Evolutionary conservation across 2,888 invertebrate species (phyloP).

Genomic region (Clistopyga incitator): DNA sequence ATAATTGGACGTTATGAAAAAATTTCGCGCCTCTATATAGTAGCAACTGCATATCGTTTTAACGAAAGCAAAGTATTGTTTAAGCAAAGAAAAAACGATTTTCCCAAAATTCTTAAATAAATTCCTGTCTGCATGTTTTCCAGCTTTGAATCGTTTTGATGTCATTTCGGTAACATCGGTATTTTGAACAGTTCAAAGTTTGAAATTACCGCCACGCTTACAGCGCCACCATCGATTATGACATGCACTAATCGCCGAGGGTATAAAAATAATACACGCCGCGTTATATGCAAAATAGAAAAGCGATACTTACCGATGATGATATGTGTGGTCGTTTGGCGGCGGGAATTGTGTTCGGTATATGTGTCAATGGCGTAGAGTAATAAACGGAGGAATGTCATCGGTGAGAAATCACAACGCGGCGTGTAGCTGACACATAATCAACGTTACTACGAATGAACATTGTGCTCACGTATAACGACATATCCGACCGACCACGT

Average conservation of each 20-base stretch:
- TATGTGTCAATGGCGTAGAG: not conserved
- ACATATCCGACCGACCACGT: not conserved
- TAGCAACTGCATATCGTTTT: too few species aligned
- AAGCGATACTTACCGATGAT: not conserved
- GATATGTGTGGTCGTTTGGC: not conserved
- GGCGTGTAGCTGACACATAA: not conserved
- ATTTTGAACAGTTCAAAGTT: not conserved
- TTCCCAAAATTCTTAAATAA: too few species aligned
- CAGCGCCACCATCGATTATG: constrained; percentile 3
- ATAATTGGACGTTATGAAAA: too few species aligned
- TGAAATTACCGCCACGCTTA: not conserved
- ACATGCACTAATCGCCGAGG: not conserved
- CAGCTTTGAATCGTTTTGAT: too few species aligned
- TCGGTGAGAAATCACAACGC: not conserved
- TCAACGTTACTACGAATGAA: not conserved
- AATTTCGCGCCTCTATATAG: too few species aligned
- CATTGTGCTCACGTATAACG: not conserved
- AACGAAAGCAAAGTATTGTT: too few species aligned
- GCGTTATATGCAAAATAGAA: constrained; percentile 1
- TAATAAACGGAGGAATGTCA: not conserved
- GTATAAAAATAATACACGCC: constrained; percentile 3
- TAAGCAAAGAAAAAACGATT: too few species aligned
- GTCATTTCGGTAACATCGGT: not conserved
- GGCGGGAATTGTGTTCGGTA: not conserved
- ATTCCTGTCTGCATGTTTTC: too few species aligned